A percentile compares a stretch with the other conserved stretches of the same genome.
These are phyloP conservation scores for Slavum lentiscoides DNA, from an alignment of 2,888 invertebrate genomes.

Conservation along the genomic window DNA sequence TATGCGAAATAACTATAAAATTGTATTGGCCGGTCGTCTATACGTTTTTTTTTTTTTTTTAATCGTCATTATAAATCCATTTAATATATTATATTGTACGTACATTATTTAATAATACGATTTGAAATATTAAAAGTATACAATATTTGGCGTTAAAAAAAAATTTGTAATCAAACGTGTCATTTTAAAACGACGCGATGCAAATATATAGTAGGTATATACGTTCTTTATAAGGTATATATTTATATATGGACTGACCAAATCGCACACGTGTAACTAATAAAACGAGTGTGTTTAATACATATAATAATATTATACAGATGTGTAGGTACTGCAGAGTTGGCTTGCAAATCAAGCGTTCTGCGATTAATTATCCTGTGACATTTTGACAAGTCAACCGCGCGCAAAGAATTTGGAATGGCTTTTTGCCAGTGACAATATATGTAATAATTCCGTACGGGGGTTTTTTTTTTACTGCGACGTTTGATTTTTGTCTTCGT, in stretches of 20 bases:
- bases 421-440: slow-evolving; percentile 8
- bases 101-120: too few species aligned
- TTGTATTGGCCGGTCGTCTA: too few species aligned
- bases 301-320: not conserved
- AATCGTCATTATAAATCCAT: too few species aligned
- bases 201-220: too few species aligned
- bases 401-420: slow-evolving; percentile 21
- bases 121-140: too few species aligned
- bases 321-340: not conserved
- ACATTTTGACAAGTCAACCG: slow-evolving; percentile 19
- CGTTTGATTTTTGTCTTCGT: too few species aligned
- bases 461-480: too few species aligned
- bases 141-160: too few species aligned
- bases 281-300: not conserved
- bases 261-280: not conserved
- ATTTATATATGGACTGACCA: not conserved
- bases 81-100: too few species aligned
- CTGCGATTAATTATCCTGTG: slow-evolving; percentile 25
- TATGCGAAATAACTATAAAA: too few species aligned
- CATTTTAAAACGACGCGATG: not conserved
- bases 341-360: slow-evolving; percentile 24
- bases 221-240: not conserved
- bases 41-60: too few species aligned
- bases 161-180: not conserved
- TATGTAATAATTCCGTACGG: not conserved